These are phyloP conservation scores for Iguana delicatissima DNA, from an alignment of 2,797 vertebrate genomes.

Conservation along the genomic window DNA sequence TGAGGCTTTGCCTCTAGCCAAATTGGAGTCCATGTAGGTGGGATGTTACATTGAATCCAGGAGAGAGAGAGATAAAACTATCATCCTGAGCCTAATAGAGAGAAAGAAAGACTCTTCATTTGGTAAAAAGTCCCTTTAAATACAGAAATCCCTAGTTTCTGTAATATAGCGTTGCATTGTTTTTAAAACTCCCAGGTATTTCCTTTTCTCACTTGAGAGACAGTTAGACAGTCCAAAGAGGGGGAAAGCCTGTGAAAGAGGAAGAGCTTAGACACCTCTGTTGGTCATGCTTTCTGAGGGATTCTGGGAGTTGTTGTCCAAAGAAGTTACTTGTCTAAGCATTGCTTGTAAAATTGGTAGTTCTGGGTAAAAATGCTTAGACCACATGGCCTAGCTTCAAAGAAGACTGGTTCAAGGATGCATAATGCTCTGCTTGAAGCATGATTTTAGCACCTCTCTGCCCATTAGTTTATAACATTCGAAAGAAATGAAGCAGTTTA, in stretches of 20 bases:
- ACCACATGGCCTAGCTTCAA: not conserved
- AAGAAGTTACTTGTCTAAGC: not conserved
- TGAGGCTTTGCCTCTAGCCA: slow-evolving; percentile 44
- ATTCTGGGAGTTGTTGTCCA: no score
- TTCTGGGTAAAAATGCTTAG: not conserved
- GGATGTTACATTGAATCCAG: slow-evolving; percentile 37
- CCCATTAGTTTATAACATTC: not conserved
- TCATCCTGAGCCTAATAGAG: not conserved
- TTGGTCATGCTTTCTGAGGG: no score
- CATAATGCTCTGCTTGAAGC: not conserved
- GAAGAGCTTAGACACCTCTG: no score
- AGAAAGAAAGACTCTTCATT: not conserved
- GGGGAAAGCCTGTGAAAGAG: not conserved
- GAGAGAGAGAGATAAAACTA: not conserved
- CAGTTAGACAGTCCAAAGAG: not conserved
- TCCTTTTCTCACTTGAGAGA: not conserved
- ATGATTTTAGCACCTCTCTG: not conserved
- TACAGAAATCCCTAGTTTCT: not conserved
- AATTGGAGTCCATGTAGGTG: slow-evolving; percentile 24
- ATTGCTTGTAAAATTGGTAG: not conserved
- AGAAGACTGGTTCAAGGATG: not conserved
- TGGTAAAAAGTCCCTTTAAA: not conserved
- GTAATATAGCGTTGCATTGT: not conserved
- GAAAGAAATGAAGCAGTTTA: not conserved
- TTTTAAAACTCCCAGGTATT: not conserved